A percentile compares a stretch with the other conserved stretches of the same genome.
phyloP scores from a whole-genome alignment of 1,140 invertebrate species.

The Nebria ingens region DNA sequence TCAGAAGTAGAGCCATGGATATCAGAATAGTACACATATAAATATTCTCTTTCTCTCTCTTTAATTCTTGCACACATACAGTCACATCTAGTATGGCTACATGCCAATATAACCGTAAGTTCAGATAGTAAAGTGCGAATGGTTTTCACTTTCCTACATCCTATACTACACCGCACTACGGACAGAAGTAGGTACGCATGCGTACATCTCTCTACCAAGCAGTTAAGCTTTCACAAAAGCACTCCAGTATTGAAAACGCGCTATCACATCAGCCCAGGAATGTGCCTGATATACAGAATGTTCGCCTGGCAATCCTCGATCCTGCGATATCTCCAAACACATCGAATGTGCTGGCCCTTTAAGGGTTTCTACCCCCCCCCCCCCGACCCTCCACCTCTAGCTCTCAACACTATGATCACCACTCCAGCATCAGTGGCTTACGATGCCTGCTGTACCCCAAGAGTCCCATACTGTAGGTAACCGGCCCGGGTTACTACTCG shows the following conservation, averaged over 20 bases:
- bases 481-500: neutral
- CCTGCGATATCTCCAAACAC: neutral
- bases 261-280: constrained; percentile 4
- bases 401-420: neutral
- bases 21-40: too few species aligned
- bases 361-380: neutral
- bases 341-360: neutral
- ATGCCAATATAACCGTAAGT: too few species aligned
- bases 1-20: too few species aligned
- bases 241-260: constrained; percentile 6
- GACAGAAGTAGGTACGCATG: too few species aligned
- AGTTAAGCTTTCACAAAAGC: neutral
- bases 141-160: too few species aligned
- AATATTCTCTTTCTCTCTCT: too few species aligned
- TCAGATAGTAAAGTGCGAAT: too few species aligned
- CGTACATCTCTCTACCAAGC: too few species aligned
- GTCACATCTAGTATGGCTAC: too few species aligned
- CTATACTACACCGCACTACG: too few species aligned
- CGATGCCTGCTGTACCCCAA: neutral
- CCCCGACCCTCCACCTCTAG: neutral
- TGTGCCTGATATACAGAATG: constrained; percentile 3
- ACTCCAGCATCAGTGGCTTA: neutral
- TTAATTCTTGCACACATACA: too few species aligned
- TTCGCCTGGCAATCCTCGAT: neutral
- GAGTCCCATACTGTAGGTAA: constrained; percentile 3